Evolutionary conservation across 1,140 invertebrate genomes (phyloP), one percentile per base, ranked within the genome.

Genomic region (Tenebrio molitor): DNA sequence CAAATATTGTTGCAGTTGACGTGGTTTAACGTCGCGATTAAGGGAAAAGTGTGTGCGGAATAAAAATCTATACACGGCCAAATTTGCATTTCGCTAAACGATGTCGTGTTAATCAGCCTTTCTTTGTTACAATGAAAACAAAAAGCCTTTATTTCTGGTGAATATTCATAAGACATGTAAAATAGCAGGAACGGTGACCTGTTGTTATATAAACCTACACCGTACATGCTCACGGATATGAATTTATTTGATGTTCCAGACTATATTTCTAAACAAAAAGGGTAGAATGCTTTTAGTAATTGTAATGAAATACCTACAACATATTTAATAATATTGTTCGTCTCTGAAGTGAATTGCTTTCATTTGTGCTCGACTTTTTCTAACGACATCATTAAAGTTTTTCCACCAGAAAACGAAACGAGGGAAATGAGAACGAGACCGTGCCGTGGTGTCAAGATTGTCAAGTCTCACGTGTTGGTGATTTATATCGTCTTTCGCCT

Each of bases 111-210:
- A 58, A 58, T 25, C 50, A 58, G 50, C n/a, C 23, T 58, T 58
- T 58, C 50, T 66, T 66, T 42, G 64, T 41, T 66, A 44, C 42
- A 25, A 44, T 29, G 21, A 41, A 19, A 65, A 65, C 39, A 65
- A 66, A 66, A 44, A 42, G 42, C 64, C 42, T 66, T 66, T 42
- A 66, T 66, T 66, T 66, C 21, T 6, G 15, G 36, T 66, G 64
- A 66, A 66, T 66, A 66, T 66, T 66, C 36, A 66, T 66, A 66
- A 66, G 64, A 42, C 64, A 66, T 44, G 34, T 14, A 65, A 66
- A 66, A 66, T 44, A 44, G 64, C 39, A 66, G 36, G 21, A 41
- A 29, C 23, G 50, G 64, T 66, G 64, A 66, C 64, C 64, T 66
- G 15, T 66, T 66, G 64, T 58, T 58, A 29, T 53, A 53, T 58